Conservation (phyloP, 2,888 invertebrate species). For the Beris morrisii region DNA sequence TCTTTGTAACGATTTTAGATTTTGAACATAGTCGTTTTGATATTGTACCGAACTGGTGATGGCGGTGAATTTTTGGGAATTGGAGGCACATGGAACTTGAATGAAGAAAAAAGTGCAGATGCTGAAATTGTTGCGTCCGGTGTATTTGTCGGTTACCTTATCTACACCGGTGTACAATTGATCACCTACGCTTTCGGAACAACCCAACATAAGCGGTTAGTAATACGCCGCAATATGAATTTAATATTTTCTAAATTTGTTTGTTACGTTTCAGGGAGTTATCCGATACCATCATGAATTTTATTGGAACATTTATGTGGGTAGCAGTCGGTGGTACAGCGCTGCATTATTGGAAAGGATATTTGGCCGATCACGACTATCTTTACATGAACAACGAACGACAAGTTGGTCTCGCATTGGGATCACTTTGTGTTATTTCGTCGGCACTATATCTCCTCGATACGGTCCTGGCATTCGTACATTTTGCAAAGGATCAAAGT, state of each 20-base stretch:
- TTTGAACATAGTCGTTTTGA: constrained; percentile 77
- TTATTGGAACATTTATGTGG: constrained; percentile 82
- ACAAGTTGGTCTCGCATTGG: constrained; percentile 80
- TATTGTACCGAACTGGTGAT: constrained; percentile 80
- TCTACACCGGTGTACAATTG: constrained; percentile 77
- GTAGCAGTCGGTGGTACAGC: constrained; percentile 83
- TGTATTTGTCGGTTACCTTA: constrained; percentile 82
- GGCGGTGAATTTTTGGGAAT: constrained; percentile 83
- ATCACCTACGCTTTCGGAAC: constrained; percentile 76
- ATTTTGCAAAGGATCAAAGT: constrained; percentile 65
- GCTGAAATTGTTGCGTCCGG: constrained; percentile 87
- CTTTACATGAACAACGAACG: constrained; percentile 72
- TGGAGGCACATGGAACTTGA: constrained; percentile 87
- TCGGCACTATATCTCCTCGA: constrained; percentile 81
- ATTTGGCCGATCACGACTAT: constrained; percentile 78
- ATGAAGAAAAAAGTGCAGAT: constrained; percentile 85
- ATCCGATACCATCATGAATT: constrained; percentile 84
- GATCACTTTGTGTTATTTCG: constrained; percentile 76
- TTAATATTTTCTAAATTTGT: not conserved
- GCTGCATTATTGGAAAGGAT: constrained; percentile 87
- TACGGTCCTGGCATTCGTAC: constrained; percentile 73
- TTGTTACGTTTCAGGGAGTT: constrained; percentile 61
- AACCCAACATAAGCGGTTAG: constrained; percentile 73
- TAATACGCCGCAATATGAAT: not conserved
- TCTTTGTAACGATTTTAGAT: constrained; percentile 61